phyloP scores from a whole-genome alignment of 2,797 vertebrate species.

The Lerista edwardsae region DNA sequence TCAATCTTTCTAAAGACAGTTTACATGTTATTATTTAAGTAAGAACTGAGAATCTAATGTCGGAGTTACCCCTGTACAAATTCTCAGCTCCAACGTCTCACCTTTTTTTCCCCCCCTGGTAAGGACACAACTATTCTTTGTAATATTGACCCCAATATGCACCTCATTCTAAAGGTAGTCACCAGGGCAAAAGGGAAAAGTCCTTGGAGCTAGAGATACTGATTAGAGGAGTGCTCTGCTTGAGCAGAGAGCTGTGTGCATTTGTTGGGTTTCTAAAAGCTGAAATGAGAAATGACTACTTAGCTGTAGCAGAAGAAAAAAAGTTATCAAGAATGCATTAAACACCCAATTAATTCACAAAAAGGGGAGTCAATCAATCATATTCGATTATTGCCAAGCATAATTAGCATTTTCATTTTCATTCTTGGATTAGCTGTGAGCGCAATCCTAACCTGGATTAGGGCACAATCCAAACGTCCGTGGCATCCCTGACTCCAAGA shows the following conservation, averaged over 20 bases:
- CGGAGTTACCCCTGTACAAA: no score
- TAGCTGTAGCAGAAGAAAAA: neutral
- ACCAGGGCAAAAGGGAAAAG: slow-evolving; percentile 40
- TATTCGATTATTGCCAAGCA: neutral
- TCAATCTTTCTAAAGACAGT: no score
- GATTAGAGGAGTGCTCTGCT: slow-evolving; percentile 31
- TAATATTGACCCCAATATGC: slow-evolving; percentile 41
- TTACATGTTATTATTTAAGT: no score
- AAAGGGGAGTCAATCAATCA: neutral
- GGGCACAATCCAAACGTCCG: no score
- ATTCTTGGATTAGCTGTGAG: neutral
- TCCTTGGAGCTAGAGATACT: neutral
- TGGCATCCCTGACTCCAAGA: no score
- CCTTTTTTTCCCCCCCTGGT: no score
- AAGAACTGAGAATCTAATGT: no score
- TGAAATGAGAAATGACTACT: slow-evolving; percentile 13
- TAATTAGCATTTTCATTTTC: neutral
- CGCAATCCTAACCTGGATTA: no score
- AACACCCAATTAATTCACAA: neutral
- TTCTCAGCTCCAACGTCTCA: no score
- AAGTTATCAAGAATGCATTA: neutral
- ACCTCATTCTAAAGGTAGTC: slow-evolving; percentile 21
- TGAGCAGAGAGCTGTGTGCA: slow-evolving; percentile 19
- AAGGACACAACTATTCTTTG: slow-evolving; percentile 46
- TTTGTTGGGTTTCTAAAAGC: slow-evolving; percentile 26